Percentiles rank a stretch among this genome's conserved stretches.
phyloP scores from a whole-genome alignment of 2,797 vertebrate genomes.

The Odontamblyopus lacepedii region DNA sequence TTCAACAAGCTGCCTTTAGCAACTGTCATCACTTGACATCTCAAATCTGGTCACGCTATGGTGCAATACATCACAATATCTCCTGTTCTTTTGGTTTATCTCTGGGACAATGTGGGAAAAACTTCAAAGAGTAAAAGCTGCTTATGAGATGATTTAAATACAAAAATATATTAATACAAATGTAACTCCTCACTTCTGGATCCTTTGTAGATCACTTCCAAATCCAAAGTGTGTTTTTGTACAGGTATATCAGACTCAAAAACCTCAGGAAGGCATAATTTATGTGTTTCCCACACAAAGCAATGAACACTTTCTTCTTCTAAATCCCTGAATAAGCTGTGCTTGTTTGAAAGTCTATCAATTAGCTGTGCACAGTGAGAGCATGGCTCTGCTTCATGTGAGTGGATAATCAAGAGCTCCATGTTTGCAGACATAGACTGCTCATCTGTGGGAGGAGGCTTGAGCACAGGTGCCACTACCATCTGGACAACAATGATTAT shows the following conservation, averaged over 20 bases:
- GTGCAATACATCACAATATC: background rate
- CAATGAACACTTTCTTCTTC: conserved; percentile 5
- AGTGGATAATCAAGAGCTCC: background rate
- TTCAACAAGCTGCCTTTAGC: background rate
- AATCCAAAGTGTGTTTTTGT: background rate
- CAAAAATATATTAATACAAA: background rate
- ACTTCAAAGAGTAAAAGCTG: background rate
- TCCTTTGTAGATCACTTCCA: background rate
- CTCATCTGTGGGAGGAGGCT: conserved; percentile 19
- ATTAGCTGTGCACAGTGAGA: background rate
- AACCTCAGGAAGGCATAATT: background rate
- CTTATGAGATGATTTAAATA: background rate
- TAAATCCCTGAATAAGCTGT: conserved; percentile 9
- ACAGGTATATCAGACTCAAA: background rate
- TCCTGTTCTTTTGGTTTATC: background rate
- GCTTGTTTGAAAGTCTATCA: conserved; percentile 7
- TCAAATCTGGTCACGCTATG: background rate
- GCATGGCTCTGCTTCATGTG: conserved; percentile 2
- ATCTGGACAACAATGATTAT: conserved; percentile 39
- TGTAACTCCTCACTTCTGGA: background rate
- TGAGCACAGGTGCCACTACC: conserved; percentile 29
- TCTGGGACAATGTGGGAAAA: background rate
- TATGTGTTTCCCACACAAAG: background rate
- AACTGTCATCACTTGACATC: background rate
- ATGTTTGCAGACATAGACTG: conserved; percentile 1